Conservation (phyloP, 2,113 vertebrate genomes). For the Megalops atlanticus region DNA sequence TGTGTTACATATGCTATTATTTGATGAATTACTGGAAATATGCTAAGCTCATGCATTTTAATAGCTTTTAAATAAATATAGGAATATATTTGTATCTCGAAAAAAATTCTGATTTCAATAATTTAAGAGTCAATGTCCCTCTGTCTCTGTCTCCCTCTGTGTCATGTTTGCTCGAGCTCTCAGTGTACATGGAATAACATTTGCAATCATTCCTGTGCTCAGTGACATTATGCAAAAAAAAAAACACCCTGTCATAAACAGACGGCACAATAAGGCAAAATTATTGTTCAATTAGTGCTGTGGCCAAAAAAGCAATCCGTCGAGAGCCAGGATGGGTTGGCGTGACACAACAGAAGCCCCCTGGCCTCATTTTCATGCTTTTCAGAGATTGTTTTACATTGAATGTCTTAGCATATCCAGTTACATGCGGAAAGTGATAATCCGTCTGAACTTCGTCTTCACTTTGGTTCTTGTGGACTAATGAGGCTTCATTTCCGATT, state of each 20-base stretch:
- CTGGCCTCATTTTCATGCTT: background rate
- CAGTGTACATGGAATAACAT: background rate
- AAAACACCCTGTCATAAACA: background rate
- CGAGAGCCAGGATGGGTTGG: background rate
- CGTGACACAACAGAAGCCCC: background rate
- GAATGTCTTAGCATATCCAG: background rate
- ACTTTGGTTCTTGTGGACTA: background rate
- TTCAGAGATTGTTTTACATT: background rate
- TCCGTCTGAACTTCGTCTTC: conserved; percentile 5
- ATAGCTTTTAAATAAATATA: too few relatives aligned
- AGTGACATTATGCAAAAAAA: too few relatives aligned
- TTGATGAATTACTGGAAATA: too few relatives aligned
- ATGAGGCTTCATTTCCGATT: background rate
- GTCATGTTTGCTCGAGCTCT: too few relatives aligned
- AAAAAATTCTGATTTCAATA: too few relatives aligned
- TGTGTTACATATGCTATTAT: too few relatives aligned
- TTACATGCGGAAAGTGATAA: background rate
- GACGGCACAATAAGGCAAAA: background rate
- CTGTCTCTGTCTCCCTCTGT: background rate
- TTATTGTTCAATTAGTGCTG: background rate
- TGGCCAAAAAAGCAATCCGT: background rate
- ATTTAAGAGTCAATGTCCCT: background rate
- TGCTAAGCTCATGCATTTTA: too few relatives aligned
- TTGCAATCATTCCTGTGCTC: background rate
- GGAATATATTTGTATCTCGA: background rate